Base-by-base conservation (phyloP, 1,140 invertebrate species). In the Sycophila sp. region DNA sequence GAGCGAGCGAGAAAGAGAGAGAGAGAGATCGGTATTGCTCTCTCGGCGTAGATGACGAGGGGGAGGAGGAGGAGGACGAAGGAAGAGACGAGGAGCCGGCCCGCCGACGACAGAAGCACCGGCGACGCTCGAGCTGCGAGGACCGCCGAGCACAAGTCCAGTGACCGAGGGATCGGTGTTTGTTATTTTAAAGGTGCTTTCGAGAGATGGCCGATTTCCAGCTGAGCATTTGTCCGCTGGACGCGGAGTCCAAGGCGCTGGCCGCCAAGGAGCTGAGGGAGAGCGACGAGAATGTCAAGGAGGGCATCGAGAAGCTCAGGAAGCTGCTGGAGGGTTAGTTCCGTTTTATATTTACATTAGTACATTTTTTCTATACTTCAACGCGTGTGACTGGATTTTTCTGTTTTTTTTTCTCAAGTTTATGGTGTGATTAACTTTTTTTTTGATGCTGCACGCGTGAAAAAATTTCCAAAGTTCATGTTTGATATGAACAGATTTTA, bases 241-340 rank as follows among this genome's bases (percentile, higher is more conserved):
- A 80, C 56, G 51, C 74, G 67, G 87, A 87, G 53, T 73, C 80
- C 5, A 80, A 85, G 74, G 86, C 88, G 62, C 84, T 91, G 42
- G 92, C 92, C 2, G 82, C 85, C 58, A 87, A 87, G 36, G 92
- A 94, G 80, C 81, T 94, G 1, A 80, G 92, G 47, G 92, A 94
- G 76, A 88, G 88, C 0, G 89, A 91, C 0, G 91, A 91, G 74
- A 88, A 87, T 67, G 86, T 90, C 0, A 86, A 89, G 73, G 81
- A 88, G 17, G 90, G 87, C 15, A 80, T 92, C n/a, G 82, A 79
- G 67, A 88, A 89, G 28, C 81, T 93, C 1, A 85, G 87, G 58
- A 87, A 89, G 75, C 81, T 91, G 13, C 80, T 93, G 0, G 87
- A 90, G 75, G 90, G 90, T 82, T 11, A 75, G 76, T 34, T 8